Base-by-base conservation (phyloP, 1,140 invertebrate genomes). In the Melitaea cinxia region DNA sequence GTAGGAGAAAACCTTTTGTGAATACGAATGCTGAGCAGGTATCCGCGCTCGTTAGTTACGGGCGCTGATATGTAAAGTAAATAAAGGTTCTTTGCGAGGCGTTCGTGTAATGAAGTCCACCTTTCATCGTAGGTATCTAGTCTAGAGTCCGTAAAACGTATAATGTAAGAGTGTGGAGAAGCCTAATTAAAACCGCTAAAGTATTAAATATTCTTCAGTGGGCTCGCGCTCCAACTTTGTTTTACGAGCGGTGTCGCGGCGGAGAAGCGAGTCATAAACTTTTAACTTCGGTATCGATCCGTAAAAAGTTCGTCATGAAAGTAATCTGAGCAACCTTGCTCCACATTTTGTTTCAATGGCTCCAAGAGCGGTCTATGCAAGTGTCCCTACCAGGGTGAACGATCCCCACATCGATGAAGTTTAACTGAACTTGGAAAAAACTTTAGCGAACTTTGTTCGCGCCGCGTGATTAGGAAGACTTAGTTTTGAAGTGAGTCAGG, bases 381-480 rank as follows among this genome's bases (percentile, higher is more conserved):
- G 85, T 89, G 85, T 90, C 88, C 82, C 85, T 77, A 75, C 68
- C 81, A 78, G 82, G 83, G 83, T 85, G 82, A 88, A 88, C 81
- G 85, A 83, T 87, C 83, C 75, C 82, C 78, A 83, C 83, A 87
- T 89, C 83, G 84, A 85, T 85, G 83, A 87, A 88, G 72, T 85
- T 88, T 72, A 82, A 83, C 75, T 85, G 81, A 88, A 90, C 83
- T 89, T 84, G 80, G 80, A 88, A 90, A 90, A 90, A 90, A 85
- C 81, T 88, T 80, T 72, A 62, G 58, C 59, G 74, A 88, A 90
- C 71, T 90, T 90, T 80, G 80, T 84, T 87, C 83, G 81, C 88
- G 83, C 84, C 80, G 83, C 80, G 86, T 91, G 88, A 91, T 91
- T 91, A 91, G 86, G 84, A 89, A 85, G 85, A 91, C 86, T 91